phyloP scores from a whole-genome alignment of 1,140 invertebrate genomes.

The Ptiloglossa arizonensis region DNA sequence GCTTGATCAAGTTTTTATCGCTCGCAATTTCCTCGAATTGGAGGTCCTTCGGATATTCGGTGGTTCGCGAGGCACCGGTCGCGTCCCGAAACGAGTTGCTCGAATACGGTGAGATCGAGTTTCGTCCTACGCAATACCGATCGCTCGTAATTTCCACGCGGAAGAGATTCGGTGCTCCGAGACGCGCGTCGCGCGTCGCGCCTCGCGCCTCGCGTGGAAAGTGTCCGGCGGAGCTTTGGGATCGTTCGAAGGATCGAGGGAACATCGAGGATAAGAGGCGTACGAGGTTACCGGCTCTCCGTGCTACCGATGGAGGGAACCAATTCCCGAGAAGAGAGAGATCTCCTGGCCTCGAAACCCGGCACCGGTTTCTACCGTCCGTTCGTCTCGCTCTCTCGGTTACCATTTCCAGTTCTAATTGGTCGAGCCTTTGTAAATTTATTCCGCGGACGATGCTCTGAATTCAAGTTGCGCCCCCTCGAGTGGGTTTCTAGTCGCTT shows the following conservation, averaged over 20 bases:
- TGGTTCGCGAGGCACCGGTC: not conserved
- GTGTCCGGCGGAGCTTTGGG: not conserved
- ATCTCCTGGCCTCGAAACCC: not conserved
- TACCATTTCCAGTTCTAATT: conserved; percentile 19
- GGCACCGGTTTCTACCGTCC: conserved; percentile 13
- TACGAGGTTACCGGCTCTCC: conserved; percentile 1
- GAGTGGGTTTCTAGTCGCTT: conserved; percentile 3
- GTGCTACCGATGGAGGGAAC: not conserved
- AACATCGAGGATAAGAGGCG: not conserved
- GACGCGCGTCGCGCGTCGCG: not conserved
- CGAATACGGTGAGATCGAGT: not conserved
- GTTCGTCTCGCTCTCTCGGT: not conserved
- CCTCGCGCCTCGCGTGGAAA: not conserved
- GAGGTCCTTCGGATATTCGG: not conserved
- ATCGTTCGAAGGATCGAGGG: not conserved
- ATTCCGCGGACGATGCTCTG: conserved; percentile 28
- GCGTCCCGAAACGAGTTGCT: not conserved
- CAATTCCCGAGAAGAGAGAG: not conserved
- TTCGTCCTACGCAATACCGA: not conserved
- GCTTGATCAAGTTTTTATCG: conserved; percentile 23
- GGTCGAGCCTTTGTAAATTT: conserved; percentile 36
- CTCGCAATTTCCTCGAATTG: conserved; percentile 18
- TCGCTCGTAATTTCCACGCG: not conserved
- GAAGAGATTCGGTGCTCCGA: not conserved
- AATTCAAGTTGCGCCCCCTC: conserved; percentile 14